Base-by-base conservation (phyloP, 2,888 invertebrate genomes). In the Vandiemenella viatica region DNA sequence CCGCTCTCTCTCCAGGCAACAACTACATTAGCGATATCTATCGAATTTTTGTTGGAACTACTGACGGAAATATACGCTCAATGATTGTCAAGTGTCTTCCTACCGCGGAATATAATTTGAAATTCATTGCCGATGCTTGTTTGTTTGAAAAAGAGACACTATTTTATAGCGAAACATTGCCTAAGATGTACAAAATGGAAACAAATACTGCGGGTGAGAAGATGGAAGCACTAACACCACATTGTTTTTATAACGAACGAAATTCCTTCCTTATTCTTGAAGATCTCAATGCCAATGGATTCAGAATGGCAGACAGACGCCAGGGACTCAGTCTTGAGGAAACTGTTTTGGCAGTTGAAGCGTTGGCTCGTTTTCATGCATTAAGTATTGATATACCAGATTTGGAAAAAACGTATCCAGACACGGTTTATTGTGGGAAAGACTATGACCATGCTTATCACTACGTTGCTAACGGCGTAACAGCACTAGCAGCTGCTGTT, bases 291-390 rank as follows among this genome's bases (percentile, higher is more conserved):
- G 13, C 43, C 0, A 7, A 47, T 4, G 58, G 59, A 26, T 62
- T 58, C 48, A 44, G 23, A n/a, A 52, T 58, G 20, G 49, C 53
- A 46, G 55, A 58, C 4, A 53, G 58, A 41, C 51, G 50, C 6
- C 46, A 58, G 8, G 52, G 61, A 10, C 55, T 61, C 2, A 58
- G 61, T 38, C 46, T 58, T 1, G 48, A 57, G 1, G 61, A 62
- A 49, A 57, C 58, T 47, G 21, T 48, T 5, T 55, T 58, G 1
- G 55, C 57, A 17, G 21, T 62, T 1, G 37, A 61, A 55, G 59
- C 54, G 17, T 49, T 62, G 20, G 62, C 61, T 5, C 46, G 52
- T 15, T 48, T 63, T 32, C 63, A 63, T 48, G 61, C 61, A 1
- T 49, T 52, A 4, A 59, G 61, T 0, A 43, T 61, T 15, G 51